Percentiles rank a stretch among this genome's conserved stretches.
Conservation (phyloP, 1,140 invertebrate genomes). For the Drosophila simulans region DNA sequence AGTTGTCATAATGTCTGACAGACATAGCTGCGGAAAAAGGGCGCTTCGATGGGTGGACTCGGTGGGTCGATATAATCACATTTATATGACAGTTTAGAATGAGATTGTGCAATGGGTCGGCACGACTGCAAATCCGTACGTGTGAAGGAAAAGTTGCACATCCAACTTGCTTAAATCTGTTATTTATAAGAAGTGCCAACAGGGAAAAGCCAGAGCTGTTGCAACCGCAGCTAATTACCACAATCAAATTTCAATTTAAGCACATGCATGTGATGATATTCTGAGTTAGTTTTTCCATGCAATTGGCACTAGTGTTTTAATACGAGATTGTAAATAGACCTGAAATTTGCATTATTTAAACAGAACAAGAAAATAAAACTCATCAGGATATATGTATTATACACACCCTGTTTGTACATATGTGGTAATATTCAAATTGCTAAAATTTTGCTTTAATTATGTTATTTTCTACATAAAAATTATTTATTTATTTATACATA, state of each 20-base stretch:
- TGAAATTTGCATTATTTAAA: too few species aligned
- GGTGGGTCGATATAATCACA: conserved; percentile 39
- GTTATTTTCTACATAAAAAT: too few species aligned
- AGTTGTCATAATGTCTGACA: conserved; percentile 53
- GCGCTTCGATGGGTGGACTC: background rate
- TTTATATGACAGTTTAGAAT: conserved; percentile 41
- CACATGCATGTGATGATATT: conserved; percentile 2
- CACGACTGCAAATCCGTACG: conserved; percentile 10
- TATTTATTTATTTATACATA: too few species aligned
- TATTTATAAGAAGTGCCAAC: conserved; percentile 31
- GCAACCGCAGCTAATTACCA: conserved; percentile 20
- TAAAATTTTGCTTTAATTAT: too few species aligned
- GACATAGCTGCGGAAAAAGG: conserved; percentile 8
- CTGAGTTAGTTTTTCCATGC: background rate
- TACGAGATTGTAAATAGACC: too few species aligned
- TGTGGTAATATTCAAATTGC: too few species aligned
- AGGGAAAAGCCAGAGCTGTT: background rate
- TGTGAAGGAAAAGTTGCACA: conserved; percentile 18
- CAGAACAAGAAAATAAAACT: too few species aligned
- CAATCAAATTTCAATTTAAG: conserved; percentile 21
- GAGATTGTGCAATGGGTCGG: conserved; percentile 37
- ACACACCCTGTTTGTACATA: too few species aligned
- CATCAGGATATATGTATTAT: too few species aligned
- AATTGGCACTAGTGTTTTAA: too few species aligned
- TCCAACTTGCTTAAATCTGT: conserved; percentile 19